Conservation (phyloP, 2,888 invertebrate species). For the Marronus borbonicus region DNA sequence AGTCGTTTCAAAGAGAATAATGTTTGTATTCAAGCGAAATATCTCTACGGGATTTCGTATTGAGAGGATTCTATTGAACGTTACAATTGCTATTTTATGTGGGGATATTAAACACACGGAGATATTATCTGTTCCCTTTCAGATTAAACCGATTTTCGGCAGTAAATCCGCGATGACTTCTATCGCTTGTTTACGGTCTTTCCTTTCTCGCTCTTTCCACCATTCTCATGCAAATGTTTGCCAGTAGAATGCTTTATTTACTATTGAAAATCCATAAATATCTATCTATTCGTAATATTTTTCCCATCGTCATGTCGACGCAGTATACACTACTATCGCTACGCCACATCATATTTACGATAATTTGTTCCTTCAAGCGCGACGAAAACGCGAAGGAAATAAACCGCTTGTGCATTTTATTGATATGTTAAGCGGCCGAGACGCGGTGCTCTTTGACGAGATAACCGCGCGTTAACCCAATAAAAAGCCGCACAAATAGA, state of each 20-base stretch:
- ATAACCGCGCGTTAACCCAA: conserved; percentile 22
- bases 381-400: conserved; percentile 41
- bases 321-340: conserved; percentile 28
- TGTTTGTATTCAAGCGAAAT: too few relatives aligned
- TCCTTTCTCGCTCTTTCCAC: conserved; percentile 1
- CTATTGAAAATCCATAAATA: conserved; percentile 48
- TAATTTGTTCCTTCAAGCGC: conserved; percentile 39
- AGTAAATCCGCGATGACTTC: conserved; percentile 34
- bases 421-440: conserved; percentile 48
- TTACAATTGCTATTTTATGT: conserved; percentile 20
- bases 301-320: conserved; percentile 25
- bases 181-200: conserved; percentile 35
- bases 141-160: conserved; percentile 44
- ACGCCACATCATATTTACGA: conserved; percentile 46
- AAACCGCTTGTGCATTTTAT: conserved; percentile 50
- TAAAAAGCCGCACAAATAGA: conserved; percentile 9
- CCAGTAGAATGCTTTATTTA: conserved; percentile 43
- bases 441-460: conserved; percentile 36
- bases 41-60: not conserved
- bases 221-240: conserved; percentile 41
- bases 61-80: not conserved
- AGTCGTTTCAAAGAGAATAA: too few relatives aligned
- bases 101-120: conserved; percentile 4
- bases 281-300: conserved; percentile 43
- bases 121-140: conserved; percentile 25